Percentiles rank a stretch among this genome's conserved stretches.
Evolutionary conservation across 2,888 invertebrate species (phyloP).

Genomic region (Dascillus cervinus): DNA sequence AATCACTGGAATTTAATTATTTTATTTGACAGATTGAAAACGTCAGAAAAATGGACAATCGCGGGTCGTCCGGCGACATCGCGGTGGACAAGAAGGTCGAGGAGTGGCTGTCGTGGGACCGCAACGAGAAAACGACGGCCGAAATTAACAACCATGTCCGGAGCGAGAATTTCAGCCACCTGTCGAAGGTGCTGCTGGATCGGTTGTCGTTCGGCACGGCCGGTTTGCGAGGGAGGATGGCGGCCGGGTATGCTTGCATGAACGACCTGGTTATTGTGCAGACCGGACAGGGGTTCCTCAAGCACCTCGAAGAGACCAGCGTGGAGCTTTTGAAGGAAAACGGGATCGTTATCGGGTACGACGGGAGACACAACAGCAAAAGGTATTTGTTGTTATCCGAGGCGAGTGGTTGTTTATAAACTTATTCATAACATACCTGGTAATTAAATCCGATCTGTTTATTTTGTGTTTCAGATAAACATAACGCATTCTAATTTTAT

Average conservation of each 20-base stretch:
- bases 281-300: conserved; percentile 82
- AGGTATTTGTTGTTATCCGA: conserved; percentile 48
- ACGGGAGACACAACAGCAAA: conserved; percentile 86
- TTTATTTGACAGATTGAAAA: too few species aligned
- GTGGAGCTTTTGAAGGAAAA: conserved; percentile 50
- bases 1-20: too few species aligned
- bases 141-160: conserved; percentile 52
- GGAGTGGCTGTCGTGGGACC: conserved; percentile 70
- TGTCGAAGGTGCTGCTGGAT: conserved; percentile 57
- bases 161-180: conserved; percentile 48
- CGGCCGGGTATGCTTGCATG: conserved; percentile 86
- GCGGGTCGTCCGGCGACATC: conserved; percentile 39
- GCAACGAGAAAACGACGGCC: conserved; percentile 56
- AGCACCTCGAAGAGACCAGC: conserved; percentile 59
- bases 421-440: not conserved
- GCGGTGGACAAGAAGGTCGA: conserved; percentile 58
- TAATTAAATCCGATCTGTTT: not conserved
- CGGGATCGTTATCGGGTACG: conserved; percentile 85
- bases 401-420: not conserved
- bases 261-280: conserved; percentile 95
- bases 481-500: too few species aligned
- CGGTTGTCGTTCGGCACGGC: conserved; percentile 88
- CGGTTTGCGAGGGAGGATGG: conserved; percentile 87
- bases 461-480: too few species aligned
- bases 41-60: too few species aligned